A percentile compares a stretch with the other conserved stretches of the same genome.
These are phyloP conservation scores for Odontamblyopus rebecca DNA, from an alignment of 2,797 vertebrate genomes.

Conservation along the genomic window DNA sequence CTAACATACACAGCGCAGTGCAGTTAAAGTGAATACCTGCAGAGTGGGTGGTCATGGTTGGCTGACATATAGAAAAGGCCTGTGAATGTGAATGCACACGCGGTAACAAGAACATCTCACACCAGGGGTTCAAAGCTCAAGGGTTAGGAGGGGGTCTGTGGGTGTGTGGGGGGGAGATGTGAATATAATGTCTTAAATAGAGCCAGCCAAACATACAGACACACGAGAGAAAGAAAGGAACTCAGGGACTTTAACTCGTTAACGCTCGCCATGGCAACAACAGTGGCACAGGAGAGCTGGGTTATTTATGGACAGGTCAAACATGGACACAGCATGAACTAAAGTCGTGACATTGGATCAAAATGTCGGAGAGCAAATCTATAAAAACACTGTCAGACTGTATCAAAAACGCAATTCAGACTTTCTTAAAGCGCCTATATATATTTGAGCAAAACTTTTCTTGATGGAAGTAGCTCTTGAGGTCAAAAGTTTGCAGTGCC, in stretches of 20 bases:
- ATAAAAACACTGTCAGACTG: background rate
- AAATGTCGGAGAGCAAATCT: background rate
- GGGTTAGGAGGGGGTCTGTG: background rate
- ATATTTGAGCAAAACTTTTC: too few relatives aligned
- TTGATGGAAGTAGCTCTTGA: too few relatives aligned
- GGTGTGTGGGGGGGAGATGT: background rate
- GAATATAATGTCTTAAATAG: conserved; percentile 30
- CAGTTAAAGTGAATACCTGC: background rate
- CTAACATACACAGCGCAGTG: background rate
- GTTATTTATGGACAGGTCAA: conserved; percentile 6
- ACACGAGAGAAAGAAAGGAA: too few relatives aligned
- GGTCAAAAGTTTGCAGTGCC: too few relatives aligned
- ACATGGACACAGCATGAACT: background rate
- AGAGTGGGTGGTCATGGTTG: conserved; percentile 22
- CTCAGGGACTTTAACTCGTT: conserved; percentile 11
- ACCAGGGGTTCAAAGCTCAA: background rate
- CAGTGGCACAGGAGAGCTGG: background rate
- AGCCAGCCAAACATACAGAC: background rate
- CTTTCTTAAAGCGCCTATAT: background rate
- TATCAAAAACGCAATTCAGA: background rate
- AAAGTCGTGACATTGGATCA: background rate
- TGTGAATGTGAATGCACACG: conserved; percentile 14
- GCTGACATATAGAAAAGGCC: conserved; percentile 37
- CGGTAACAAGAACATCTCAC: conserved; percentile 4
- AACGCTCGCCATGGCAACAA: conserved; percentile 23